Base-by-base conservation (phyloP, 2,888 invertebrate genomes). In the Leptogaster cylindrica region DNA sequence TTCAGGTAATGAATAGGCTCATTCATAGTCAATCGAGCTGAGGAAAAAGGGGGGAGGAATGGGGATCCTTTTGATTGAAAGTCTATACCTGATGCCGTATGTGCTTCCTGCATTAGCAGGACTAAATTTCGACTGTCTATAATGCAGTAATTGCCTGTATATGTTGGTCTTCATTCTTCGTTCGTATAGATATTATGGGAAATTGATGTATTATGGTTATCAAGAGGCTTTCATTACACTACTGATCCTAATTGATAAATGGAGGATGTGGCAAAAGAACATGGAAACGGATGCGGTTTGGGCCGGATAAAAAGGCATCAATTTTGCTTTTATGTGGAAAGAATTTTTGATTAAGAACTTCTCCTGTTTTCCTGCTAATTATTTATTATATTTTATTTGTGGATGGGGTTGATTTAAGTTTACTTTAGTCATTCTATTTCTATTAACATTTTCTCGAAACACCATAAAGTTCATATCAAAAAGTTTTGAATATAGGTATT, bases 121-220 rank as follows among this genome's bases (percentile, higher is more conserved):
- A n/a, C 36, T 14, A 20, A 55, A 55, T 20, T 33, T 23, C 18
- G 55, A 39, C n/a, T n/a, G 39, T 55, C 36, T 36, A 33, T 39
- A 55, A 55, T 55, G 55, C 55, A 55, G 55, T 55, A 55, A 55
- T 55, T 55, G 36, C 55, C 55, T 55, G 23, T 55, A 55, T 36
- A 55, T n/a, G n/a, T n/a, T n/a, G 55, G 55, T 55, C 39, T 23
- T 55, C 36, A 23, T 55, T 12, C 36, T 55, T 8, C 10, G 8
- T 36, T 36, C 3, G 36, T 36, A 55, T 55, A 39, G 23, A 36
- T 36, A 55, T 55, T 55, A 55, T 55, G 55, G 12, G 55, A 55
- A 55, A 55, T 55, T 55, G 55, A 55, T 55, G n/a, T n/a, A n/a
- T n/a, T n/a, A 55, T 55, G 55, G 36, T 55, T 55, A 55, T 55